These are phyloP conservation scores for Caenorhabditis wallacei DNA, from an alignment of 2,888 invertebrate genomes.

Conservation along the genomic window DNA sequence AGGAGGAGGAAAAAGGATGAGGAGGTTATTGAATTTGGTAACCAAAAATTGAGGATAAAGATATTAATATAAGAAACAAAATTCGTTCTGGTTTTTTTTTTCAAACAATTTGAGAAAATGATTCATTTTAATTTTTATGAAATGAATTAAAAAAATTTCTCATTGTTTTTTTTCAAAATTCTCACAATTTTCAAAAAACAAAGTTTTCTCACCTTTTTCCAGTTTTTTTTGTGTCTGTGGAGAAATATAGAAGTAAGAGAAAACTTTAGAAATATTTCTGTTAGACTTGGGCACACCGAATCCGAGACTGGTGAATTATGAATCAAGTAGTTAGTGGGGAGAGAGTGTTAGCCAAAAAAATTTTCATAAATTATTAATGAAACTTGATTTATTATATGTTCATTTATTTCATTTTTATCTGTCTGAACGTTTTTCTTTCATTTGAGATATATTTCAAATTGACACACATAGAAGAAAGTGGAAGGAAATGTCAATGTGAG, in stretches of 20 bases:
- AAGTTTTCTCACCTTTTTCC: too few relatives aligned
- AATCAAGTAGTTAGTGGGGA: conserved; percentile 22
- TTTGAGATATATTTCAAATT: not conserved
- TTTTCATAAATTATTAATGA: conserved; percentile 8
- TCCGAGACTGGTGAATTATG: conserved; percentile 44
- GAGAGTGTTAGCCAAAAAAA: not conserved
- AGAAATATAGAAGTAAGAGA: not conserved
- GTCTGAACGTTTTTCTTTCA: conserved; percentile 3
- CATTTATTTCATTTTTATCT: not conserved
- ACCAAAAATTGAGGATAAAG: not conserved
- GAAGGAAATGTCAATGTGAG: conserved; percentile 21
- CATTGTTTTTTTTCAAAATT: too few relatives aligned
- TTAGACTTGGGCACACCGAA: not conserved
- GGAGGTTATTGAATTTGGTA: not conserved
- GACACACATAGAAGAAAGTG: conserved; percentile 1
- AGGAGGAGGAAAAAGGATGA: not conserved
- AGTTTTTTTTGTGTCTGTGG: too few relatives aligned
- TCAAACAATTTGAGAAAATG: too few relatives aligned
- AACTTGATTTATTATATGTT: conserved; percentile 23
- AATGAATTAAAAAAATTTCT: too few relatives aligned
- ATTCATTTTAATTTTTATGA: too few relatives aligned
- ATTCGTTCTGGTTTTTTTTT: too few relatives aligned
- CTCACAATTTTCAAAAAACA: too few relatives aligned
- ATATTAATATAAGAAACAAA: too few relatives aligned
- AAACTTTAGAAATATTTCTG: not conserved